These are phyloP conservation scores for Hemibates koningsi DNA, from an alignment of 2,113 vertebrate species.

Conservation along the genomic window DNA sequence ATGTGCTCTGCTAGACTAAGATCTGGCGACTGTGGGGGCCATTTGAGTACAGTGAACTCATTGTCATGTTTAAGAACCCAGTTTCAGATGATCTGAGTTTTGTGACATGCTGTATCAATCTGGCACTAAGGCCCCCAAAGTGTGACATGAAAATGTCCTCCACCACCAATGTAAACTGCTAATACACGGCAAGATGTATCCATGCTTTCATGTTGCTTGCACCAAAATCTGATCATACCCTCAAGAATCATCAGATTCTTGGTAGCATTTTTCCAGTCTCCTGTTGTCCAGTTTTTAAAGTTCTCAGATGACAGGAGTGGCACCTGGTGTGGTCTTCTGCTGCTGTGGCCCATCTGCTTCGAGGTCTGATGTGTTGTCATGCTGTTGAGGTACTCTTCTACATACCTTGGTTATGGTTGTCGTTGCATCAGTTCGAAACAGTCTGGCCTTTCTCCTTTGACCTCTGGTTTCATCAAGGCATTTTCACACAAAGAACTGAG, in stretches of 20 bases:
- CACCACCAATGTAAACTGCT: background rate
- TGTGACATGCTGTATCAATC: background rate
- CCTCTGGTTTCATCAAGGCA: background rate
- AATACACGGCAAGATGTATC: background rate
- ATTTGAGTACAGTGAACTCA: background rate
- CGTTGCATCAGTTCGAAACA: background rate
- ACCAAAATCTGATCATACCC: background rate
- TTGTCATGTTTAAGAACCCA: background rate
- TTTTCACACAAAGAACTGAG: background rate
- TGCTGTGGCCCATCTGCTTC: background rate
- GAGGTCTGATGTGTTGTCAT: background rate
- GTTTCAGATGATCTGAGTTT: background rate
- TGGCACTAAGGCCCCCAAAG: background rate
- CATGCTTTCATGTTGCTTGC: background rate
- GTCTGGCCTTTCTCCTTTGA: background rate
- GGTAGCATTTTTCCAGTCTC: background rate
- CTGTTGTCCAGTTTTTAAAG: background rate
- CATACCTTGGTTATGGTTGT: background rate
- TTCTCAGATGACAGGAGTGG: background rate
- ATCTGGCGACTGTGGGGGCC: background rate
- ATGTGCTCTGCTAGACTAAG: background rate
- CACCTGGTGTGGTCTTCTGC: background rate
- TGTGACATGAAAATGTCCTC: background rate
- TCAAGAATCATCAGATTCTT: background rate
- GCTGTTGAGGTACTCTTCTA: background rate